phyloP scores from a whole-genome alignment of 1,140 invertebrate genomes.

The Orchesella cincta region DNA sequence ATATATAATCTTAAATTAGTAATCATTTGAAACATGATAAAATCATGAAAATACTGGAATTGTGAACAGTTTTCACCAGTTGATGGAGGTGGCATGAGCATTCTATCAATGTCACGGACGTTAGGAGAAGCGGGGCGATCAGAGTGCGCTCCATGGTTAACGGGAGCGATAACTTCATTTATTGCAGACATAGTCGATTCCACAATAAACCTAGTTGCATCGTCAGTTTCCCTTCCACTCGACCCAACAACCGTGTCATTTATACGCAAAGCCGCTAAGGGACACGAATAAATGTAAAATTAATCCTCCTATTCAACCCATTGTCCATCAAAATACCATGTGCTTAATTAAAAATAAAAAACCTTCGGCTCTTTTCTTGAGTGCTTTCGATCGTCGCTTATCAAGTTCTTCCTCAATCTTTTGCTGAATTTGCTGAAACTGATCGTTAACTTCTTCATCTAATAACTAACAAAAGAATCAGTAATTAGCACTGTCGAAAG shows the following conservation, averaged over 20 bases:
- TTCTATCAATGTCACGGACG: conserved; percentile 43
- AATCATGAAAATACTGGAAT: too few species aligned
- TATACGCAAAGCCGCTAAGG: background rate
- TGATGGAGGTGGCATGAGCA: conserved; percentile 52
- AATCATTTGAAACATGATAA: background rate
- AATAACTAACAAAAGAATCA: conserved; percentile 38
- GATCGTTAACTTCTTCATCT: conserved; percentile 54
- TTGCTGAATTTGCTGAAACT: conserved; percentile 68
- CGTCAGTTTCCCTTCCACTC: background rate
- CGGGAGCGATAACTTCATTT: conserved; percentile 37
- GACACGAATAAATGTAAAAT: background rate
- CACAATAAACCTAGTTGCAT: conserved; percentile 44
- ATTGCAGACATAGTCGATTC: conserved; percentile 49
- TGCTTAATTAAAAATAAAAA: background rate
- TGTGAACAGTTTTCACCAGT: conserved; percentile 5
- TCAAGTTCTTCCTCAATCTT: conserved; percentile 50
- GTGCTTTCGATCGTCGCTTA: conserved; percentile 38
- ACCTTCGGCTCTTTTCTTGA: conserved; percentile 11
- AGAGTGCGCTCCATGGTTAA: background rate
- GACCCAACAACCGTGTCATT: background rate
- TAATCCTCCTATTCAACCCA: background rate
- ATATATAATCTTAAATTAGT: background rate
- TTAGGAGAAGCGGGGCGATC: background rate
- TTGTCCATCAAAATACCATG: background rate
- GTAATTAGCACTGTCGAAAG: too few species aligned